Evolutionary conservation across 2,113 vertebrate species (phyloP), one percentile per base, ranked within the genome.

Genomic region (Amia ocellicauda): DNA sequence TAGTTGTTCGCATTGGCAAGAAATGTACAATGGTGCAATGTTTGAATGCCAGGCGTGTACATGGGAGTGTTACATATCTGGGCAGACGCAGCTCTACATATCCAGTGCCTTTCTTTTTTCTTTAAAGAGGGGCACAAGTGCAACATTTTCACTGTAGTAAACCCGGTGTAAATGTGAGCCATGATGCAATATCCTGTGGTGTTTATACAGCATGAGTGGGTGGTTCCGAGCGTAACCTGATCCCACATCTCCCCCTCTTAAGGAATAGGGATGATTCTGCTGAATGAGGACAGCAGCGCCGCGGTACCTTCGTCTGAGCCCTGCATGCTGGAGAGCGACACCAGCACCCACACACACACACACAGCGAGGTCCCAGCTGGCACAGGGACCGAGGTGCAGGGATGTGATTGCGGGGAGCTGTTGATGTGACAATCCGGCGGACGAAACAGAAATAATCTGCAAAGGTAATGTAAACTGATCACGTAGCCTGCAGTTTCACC

Each of bases 161-260:
- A 43, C 69, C 8, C 27, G 14, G 70, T 57, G 50, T 74, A 59
- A 7, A 43, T 55, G n/a, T 31, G 77, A 66, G 68, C 72, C 64
- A 67, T 71, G 82, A 77, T 78, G 83, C 75, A 84, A 82, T 79
- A 79, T 85, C 81, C 81, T 77, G 84, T 72, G 66, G 64, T 58
- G 77, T 68, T 67, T 69, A 74, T 72, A 55, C 73, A 69, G 65
- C 27, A 66, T 36, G 69, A 72, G 74, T 84, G 80, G 28, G 71
- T 77, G 77, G 71, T 72, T 82, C 71, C 69, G 66, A 65, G 50
- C 66, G 87, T 82, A 87, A 89, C 61, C 19, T 79, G 85, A 88
- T 79, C 80, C 80, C n/a, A 63, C 73, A 57, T 56, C 72, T 71
- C 81, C 78, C 78, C 85, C 83, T 89, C 88, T 89, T 88, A 89